phyloP scores from a whole-genome alignment of 2,888 invertebrate species.

The Rhogogaster chlorosoma region DNA sequence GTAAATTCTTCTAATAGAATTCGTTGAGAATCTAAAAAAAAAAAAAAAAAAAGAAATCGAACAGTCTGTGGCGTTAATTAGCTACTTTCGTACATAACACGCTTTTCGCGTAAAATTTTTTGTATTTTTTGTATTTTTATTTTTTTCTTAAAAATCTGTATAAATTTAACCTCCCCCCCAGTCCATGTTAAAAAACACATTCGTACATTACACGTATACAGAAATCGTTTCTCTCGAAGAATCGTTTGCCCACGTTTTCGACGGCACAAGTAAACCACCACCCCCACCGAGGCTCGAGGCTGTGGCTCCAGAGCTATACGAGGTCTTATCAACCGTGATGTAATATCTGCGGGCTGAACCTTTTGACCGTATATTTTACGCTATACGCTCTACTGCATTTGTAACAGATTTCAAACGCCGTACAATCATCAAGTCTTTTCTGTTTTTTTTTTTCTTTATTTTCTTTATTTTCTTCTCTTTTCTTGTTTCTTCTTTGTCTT shows the following conservation, averaged over 20 bases:
- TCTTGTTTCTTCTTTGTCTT: neutral
- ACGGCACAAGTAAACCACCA: neutral
- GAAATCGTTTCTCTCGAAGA: neutral
- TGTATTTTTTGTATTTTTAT: no score
- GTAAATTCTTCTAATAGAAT: no score
- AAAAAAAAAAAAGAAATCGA: no score
- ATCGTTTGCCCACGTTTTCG: conserved; percentile 3
- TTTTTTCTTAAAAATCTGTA: neutral
- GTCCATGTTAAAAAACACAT: neutral
- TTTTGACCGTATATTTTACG: conserved; percentile 28
- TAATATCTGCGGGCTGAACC: conserved; percentile 45
- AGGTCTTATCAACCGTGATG: conserved; percentile 40
- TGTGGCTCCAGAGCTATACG: neutral
- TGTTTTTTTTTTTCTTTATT: neutral
- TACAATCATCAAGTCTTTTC: neutral
- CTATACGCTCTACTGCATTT: neutral
- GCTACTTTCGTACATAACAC: no score
- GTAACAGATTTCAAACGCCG: conserved; percentile 1
- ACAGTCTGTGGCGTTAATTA: no score
- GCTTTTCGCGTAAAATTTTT: no score
- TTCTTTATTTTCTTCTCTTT: neutral
- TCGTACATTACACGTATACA: neutral
- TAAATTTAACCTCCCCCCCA: neutral
- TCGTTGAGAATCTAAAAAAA: no score
- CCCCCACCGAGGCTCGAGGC: neutral